Conservation (phyloP, 2,797 vertebrate genomes). For the Sphenodon punctatus region DNA sequence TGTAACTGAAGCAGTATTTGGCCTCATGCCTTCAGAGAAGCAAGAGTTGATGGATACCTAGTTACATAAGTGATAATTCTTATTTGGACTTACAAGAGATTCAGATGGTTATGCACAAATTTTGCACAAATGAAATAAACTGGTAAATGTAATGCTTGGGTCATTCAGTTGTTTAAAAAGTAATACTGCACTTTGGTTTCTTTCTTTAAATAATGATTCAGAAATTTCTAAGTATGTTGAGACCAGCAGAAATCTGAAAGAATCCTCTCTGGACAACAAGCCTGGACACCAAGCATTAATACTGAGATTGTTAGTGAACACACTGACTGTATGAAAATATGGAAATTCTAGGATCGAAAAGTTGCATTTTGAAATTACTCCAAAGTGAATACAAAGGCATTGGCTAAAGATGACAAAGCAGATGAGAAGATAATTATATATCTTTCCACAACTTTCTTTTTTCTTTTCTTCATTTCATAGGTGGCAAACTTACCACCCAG, state of each 20-base stretch:
- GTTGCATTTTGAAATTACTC: not conserved
- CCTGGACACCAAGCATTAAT: not conserved
- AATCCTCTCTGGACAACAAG: not conserved
- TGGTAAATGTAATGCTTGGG: too few species aligned
- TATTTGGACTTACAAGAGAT: not conserved
- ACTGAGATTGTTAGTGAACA: slow-evolving; percentile 9
- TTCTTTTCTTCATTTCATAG: slow-evolving; percentile 43
- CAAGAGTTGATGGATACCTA: not conserved
- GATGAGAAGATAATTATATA: not conserved
- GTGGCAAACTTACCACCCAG: slow-evolving; percentile 34
- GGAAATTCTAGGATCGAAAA: slow-evolving; percentile 5
- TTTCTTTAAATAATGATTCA: not conserved
- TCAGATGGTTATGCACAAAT: not conserved
- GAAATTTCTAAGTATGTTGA: not conserved
- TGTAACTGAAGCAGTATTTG: not conserved
- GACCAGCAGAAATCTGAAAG: not conserved
- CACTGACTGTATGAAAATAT: not conserved
- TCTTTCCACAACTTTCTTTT: too few species aligned
- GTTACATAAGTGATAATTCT: not conserved
- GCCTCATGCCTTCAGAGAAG: not conserved
- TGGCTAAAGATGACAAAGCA: not conserved
- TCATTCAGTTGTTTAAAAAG: too few species aligned
- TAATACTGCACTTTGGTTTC: too few species aligned
- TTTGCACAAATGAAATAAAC: not conserved
- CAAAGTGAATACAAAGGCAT: not conserved